These are phyloP conservation scores for Junonia oenone DNA, from an alignment of 2,888 invertebrate species.

Conservation along the genomic window DNA sequence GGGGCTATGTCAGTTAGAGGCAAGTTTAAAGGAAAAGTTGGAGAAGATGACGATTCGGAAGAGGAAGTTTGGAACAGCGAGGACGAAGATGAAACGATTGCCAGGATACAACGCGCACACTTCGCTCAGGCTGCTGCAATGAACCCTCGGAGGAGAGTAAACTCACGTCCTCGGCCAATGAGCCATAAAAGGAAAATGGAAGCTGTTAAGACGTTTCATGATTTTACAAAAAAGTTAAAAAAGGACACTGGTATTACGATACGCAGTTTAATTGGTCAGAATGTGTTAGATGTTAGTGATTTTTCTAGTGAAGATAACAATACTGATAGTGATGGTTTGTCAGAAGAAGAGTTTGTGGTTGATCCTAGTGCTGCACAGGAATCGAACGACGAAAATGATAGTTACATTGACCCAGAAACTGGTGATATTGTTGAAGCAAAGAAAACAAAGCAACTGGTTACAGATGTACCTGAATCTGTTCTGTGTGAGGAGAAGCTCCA, in stretches of 20 bases:
- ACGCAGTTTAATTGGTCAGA: slow-evolving; percentile 69
- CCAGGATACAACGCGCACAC: slow-evolving; percentile 69
- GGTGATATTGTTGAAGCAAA: slow-evolving; percentile 65
- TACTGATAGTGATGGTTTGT: slow-evolving; percentile 71
- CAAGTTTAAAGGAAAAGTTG: slow-evolving; percentile 51
- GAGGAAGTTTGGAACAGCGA: slow-evolving; percentile 66
- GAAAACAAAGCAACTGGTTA: slow-evolving; percentile 35
- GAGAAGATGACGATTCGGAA: slow-evolving; percentile 57
- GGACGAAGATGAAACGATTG: slow-evolving; percentile 72
- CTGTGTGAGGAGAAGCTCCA: slow-evolving; percentile 18
- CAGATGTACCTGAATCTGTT: slow-evolving; percentile 21
- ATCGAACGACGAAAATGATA: slow-evolving; percentile 68
- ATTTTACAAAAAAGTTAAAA: slow-evolving; percentile 75
- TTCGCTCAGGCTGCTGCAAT: slow-evolving; percentile 70
- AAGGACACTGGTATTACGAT: slow-evolving; percentile 74
- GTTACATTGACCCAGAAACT: slow-evolving; percentile 74
- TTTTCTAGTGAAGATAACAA: slow-evolving; percentile 67
- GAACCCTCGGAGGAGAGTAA: slow-evolving; percentile 57
- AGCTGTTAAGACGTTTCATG: slow-evolving; percentile 72
- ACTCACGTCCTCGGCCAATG: slow-evolving; percentile 61
- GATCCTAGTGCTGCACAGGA: slow-evolving; percentile 69
- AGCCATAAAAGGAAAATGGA: slow-evolving; percentile 74
- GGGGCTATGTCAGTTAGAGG: slow-evolving; percentile 49
- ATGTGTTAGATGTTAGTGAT: slow-evolving; percentile 71
- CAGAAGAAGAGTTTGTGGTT: slow-evolving; percentile 72